phyloP scores from a whole-genome alignment of 2,888 invertebrate species.

The Ganaspis brasiliensis region DNA sequence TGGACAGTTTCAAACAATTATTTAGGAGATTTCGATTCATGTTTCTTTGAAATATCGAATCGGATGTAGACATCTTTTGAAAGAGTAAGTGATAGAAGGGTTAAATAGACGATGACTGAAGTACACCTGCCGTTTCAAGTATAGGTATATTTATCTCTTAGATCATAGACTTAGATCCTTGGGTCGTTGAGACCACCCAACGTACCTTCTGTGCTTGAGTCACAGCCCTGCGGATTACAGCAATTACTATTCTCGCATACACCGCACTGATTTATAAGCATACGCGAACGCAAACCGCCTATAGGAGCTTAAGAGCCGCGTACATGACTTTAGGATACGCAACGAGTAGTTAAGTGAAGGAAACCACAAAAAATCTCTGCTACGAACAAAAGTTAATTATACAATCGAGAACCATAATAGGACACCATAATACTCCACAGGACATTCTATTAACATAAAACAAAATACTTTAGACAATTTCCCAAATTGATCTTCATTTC shows the following conservation, averaged over 20 bases:
- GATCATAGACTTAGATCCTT: slow-evolving; percentile 60
- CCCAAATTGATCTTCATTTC: too few species aligned
- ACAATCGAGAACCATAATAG: neutral
- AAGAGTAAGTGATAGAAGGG: slow-evolving; percentile 31
- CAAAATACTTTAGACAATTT: too few species aligned
- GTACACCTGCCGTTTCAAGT: slow-evolving; percentile 36
- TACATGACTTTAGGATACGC: neutral
- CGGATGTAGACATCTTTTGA: slow-evolving; percentile 16
- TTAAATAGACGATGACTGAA: slow-evolving; percentile 29
- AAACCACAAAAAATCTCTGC: neutral
- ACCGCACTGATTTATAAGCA: slow-evolving; percentile 59
- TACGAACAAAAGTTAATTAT: neutral
- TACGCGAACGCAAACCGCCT: slow-evolving; percentile 23
- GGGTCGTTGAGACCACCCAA: slow-evolving; percentile 67
- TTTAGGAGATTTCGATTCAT: too few species aligned
- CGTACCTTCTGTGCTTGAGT: slow-evolving; percentile 61
- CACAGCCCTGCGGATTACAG: slow-evolving; percentile 60
- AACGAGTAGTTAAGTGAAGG: neutral
- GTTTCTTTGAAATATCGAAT: neutral
- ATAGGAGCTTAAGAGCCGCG: slow-evolving; percentile 6
- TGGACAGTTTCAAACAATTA: too few species aligned
- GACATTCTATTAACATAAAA: too few species aligned
- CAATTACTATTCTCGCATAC: slow-evolving; percentile 64
- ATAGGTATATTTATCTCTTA: slow-evolving; percentile 24
- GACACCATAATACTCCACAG: too few species aligned